These are phyloP conservation scores for Chrysemys picta DNA, from an alignment of 2,113 vertebrate species.

Conservation along the genomic window DNA sequence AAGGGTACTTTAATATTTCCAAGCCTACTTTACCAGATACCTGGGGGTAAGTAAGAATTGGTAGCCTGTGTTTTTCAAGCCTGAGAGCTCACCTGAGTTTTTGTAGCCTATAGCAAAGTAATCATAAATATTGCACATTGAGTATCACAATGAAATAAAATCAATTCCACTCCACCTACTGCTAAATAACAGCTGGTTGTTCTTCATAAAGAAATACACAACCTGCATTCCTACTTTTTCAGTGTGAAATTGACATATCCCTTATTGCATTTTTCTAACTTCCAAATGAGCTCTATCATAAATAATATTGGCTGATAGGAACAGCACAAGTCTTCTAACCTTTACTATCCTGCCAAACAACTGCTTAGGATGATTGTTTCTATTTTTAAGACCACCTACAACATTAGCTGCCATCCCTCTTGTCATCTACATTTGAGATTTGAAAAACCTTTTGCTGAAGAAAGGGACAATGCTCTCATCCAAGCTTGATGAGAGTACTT, in stretches of 20 bases:
- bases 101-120: background rate
- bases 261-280: background rate
- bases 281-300: background rate
- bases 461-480: constrained; percentile 6
- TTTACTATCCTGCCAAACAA: background rate
- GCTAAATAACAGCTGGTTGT: background rate
- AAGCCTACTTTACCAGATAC: background rate
- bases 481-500: constrained; percentile 19
- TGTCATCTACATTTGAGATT: constrained; percentile 44
- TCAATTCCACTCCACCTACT: accelerated
- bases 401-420: background rate
- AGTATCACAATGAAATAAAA: background rate
- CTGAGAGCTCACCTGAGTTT: background rate
- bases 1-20: background rate
- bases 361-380: background rate
- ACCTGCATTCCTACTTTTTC: background rate
- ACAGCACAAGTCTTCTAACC: background rate
- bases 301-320: background rate
- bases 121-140: background rate
- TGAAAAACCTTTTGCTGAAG: constrained; percentile 29
- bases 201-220: background rate
- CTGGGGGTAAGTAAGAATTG: background rate
- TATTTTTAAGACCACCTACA: background rate
- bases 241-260: background rate
- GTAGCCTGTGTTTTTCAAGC: background rate